Conservation (phyloP, 2,797 vertebrate genomes). For the Triplophysa yarkandensis region DNA sequence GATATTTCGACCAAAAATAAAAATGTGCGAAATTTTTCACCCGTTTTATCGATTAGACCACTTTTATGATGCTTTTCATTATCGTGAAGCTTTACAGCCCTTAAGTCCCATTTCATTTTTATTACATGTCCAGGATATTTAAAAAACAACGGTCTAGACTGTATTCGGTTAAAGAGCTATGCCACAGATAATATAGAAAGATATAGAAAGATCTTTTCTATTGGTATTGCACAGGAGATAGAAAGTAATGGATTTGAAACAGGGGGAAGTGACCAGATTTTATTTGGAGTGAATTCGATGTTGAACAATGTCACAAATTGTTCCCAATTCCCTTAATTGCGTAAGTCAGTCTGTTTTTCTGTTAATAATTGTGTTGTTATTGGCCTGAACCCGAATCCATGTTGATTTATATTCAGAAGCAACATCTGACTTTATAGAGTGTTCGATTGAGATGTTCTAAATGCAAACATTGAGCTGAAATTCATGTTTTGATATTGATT, state of each 20-base stretch:
- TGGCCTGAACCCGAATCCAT: slow-evolving; percentile 32
- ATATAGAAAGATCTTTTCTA: too few species aligned
- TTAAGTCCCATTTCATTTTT: background rate
- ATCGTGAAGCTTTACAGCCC: background rate
- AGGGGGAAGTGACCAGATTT: background rate
- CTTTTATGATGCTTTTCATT: background rate
- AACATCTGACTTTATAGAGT: slow-evolving; percentile 23
- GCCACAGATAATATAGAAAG: too few species aligned
- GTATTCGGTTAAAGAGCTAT: too few species aligned
- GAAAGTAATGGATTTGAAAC: background rate
- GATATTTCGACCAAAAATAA: background rate
- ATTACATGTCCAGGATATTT: background rate
- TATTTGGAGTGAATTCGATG: too few species aligned
- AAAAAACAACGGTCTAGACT: too few species aligned
- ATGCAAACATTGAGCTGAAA: slow-evolving; percentile 39
- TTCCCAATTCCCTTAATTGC: slow-evolving; percentile 32
- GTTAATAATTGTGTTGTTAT: slow-evolving; percentile 25
- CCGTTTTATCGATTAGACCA: background rate
- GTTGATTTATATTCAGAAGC: slow-evolving; percentile 31
- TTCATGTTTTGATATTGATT: slow-evolving; percentile 47
- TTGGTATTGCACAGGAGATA: background rate
- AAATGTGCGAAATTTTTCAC: background rate
- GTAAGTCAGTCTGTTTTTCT: slow-evolving; percentile 15
- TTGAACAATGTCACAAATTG: slow-evolving; percentile 17
- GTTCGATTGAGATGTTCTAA: slow-evolving; percentile 41